Conservation (phyloP, 2,888 invertebrate genomes). For the Torymus tubicola region DNA sequence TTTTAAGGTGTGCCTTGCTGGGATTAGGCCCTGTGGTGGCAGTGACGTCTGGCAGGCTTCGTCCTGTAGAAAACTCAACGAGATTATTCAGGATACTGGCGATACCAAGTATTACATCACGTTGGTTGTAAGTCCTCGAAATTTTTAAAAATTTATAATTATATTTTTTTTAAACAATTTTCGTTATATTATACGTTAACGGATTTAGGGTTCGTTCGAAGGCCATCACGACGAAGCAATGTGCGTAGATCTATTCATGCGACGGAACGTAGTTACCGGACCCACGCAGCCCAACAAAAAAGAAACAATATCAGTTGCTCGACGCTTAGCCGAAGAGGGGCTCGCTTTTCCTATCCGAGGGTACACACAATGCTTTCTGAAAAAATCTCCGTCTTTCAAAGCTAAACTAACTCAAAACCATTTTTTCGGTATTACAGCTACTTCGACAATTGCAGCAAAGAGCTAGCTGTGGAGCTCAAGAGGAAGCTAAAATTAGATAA, state of each 20-base stretch:
- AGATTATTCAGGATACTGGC: slow-evolving; percentile 78
- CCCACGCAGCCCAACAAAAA: slow-evolving; percentile 82
- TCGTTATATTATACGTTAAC: too few relatives aligned
- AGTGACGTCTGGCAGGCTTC: slow-evolving; percentile 80
- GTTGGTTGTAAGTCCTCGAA: slow-evolving; percentile 75
- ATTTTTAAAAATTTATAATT: slow-evolving; percentile 2
- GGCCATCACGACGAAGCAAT: slow-evolving; percentile 67
- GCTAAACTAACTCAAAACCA: too few relatives aligned
- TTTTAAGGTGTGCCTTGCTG: slow-evolving; percentile 83
- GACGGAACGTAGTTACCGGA: slow-evolving; percentile 79
- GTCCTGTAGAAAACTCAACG: slow-evolving; percentile 81
- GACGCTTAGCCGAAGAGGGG: slow-evolving; percentile 82
- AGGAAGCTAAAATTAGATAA: slow-evolving; percentile 60
- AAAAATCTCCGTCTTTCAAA: too few relatives aligned
- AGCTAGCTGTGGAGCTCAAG: slow-evolving; percentile 68
- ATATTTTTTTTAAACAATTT: neutral
- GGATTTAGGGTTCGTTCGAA: slow-evolving; percentile 58
- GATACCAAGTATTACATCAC: slow-evolving; percentile 77
- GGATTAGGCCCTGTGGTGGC: slow-evolving; percentile 84
- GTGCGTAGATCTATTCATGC: slow-evolving; percentile 83
- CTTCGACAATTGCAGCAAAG: slow-evolving; percentile 59
- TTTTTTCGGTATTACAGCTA: slow-evolving; percentile 55
- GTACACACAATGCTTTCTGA: slow-evolving; percentile 63
- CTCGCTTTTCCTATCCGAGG: slow-evolving; percentile 78
- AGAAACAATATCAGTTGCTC: slow-evolving; percentile 83